Percentiles rank a stretch among this genome's conserved stretches.
phyloP scores from a whole-genome alignment of 2,888 invertebrate species.

The Eledone cirrhosa region DNA sequence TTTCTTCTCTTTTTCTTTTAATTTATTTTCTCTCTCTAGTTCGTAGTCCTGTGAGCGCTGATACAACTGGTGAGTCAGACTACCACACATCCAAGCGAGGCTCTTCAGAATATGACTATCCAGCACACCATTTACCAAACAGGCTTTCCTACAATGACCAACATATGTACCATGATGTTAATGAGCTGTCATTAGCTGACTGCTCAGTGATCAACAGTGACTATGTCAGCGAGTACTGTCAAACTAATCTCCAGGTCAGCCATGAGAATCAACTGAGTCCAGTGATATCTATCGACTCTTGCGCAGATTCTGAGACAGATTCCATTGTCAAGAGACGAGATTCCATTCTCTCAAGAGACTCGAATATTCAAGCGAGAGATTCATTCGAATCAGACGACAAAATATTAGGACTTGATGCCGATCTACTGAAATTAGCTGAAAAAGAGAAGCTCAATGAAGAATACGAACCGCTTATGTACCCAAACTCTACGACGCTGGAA shows the following conservation, averaged over 20 bases:
- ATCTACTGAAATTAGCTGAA: slow-evolving; percentile 30
- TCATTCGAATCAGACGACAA: slow-evolving; percentile 42
- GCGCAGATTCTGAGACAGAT: slow-evolving; percentile 35
- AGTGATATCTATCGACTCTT: slow-evolving; percentile 46
- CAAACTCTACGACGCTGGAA: slow-evolving; percentile 33
- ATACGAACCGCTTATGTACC: slow-evolving; percentile 34
- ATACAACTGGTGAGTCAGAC: slow-evolving; percentile 22
- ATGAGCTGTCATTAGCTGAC: slow-evolving; percentile 59
- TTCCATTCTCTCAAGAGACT: slow-evolving; percentile 51
- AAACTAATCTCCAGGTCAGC: slow-evolving; percentile 44
- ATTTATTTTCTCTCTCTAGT: neutral
- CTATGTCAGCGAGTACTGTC: slow-evolving; percentile 58
- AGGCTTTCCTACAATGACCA: slow-evolving; percentile 7
- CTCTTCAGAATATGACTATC: slow-evolving; percentile 21
- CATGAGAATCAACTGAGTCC: slow-evolving; percentile 47
- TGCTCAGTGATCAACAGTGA: slow-evolving; percentile 63
- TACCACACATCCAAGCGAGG: slow-evolving; percentile 22
- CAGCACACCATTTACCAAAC: neutral
- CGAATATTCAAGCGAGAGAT: slow-evolving; percentile 43
- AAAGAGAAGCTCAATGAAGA: slow-evolving; percentile 32
- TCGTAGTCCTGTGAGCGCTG: slow-evolving; percentile 16
- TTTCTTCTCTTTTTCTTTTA: neutral
- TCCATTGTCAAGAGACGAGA: slow-evolving; percentile 43
- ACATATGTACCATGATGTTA: slow-evolving; percentile 36
- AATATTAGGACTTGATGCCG: slow-evolving; percentile 24